phyloP scores from a whole-genome alignment of 2,797 vertebrate genomes.

The Hydrocynus forskahlii region DNA sequence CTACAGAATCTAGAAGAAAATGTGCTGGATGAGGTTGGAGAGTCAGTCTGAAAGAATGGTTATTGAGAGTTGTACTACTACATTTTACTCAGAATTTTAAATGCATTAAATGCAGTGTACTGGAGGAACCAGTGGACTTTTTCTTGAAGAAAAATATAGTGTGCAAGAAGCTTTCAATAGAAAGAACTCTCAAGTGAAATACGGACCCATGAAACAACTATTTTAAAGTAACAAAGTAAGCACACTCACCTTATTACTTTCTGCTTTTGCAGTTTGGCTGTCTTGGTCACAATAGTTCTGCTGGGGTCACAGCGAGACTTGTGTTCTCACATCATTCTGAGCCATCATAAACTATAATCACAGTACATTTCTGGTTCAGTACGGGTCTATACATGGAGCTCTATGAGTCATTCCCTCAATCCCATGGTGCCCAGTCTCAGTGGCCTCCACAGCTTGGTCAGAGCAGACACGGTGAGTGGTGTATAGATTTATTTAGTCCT shows the following conservation, averaged over 20 bases:
- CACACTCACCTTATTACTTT: not conserved
- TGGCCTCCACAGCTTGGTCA: conserved; percentile 45
- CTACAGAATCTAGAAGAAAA: not conserved
- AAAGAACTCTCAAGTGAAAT: not conserved
- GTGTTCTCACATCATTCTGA: not conserved
- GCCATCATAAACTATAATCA: conserved; percentile 37
- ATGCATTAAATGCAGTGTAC: not conserved
- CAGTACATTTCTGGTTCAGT: conserved; percentile 43
- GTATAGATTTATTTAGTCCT: conserved; percentile 62
- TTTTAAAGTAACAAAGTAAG: not conserved
- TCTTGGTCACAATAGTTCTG: conserved; percentile 3
- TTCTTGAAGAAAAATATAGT: not conserved
- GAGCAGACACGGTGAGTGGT: conserved; percentile 43
- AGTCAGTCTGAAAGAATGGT: not conserved
- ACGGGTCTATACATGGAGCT: conserved; percentile 29
- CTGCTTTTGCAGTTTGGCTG: not conserved
- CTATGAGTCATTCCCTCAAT: conserved; percentile 42
- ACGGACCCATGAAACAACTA: not conserved
- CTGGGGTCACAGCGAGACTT: not conserved
- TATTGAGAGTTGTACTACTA: not conserved
- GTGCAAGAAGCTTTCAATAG: not conserved
- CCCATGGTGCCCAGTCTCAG: conserved; percentile 8
- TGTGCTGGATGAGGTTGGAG: not conserved
- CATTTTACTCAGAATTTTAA: not conserved
- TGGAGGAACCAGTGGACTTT: not conserved